Percentiles rank a stretch among this genome's conserved stretches.
phyloP scores from a whole-genome alignment of 2,888 invertebrate genomes.

The Piscicola geometra region DNA sequence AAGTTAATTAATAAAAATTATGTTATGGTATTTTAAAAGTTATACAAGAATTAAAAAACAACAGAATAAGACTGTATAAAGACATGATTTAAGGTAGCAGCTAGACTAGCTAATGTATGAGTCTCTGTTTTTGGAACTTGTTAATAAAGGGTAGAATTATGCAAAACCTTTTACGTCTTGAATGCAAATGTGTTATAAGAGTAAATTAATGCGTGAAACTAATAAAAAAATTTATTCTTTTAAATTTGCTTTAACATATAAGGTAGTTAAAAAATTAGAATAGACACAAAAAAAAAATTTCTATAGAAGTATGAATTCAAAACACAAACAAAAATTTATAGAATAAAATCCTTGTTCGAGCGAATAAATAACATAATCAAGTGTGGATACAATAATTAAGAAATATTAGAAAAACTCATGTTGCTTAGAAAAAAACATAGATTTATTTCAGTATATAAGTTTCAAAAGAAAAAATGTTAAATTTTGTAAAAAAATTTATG shows the following conservation, averaged over 20 bases:
- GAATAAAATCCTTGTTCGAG: neutral
- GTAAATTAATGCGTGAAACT: neutral
- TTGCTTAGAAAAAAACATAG: too few relatives aligned
- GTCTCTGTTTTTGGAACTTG: neutral
- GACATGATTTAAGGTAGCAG: neutral
- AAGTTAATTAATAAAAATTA: too few relatives aligned
- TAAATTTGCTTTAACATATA: too few relatives aligned
- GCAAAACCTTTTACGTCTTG: neutral
- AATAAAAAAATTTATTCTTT: neutral
- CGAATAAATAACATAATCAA: neutral
- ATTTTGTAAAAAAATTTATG: too few relatives aligned
- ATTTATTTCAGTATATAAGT: too few relatives aligned
- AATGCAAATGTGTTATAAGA: slow-evolving; percentile 4
- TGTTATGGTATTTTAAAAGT: too few relatives aligned
- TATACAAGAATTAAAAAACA: too few relatives aligned
- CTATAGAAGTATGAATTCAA: neutral
- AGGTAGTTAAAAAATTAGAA: neutral
- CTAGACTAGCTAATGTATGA: slow-evolving; percentile 14
- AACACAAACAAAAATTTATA: neutral
- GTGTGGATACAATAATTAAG: slow-evolving; percentile 13
- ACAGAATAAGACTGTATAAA: neutral
- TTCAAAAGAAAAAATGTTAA: too few relatives aligned
- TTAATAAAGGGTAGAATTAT: slow-evolving; percentile 13
- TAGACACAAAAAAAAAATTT: neutral
- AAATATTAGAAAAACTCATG: too few relatives aligned